These are phyloP conservation scores for Spinus olivaceus DNA, from an alignment of 2,797 vertebrate genomes.

Conservation along the genomic window DNA sequence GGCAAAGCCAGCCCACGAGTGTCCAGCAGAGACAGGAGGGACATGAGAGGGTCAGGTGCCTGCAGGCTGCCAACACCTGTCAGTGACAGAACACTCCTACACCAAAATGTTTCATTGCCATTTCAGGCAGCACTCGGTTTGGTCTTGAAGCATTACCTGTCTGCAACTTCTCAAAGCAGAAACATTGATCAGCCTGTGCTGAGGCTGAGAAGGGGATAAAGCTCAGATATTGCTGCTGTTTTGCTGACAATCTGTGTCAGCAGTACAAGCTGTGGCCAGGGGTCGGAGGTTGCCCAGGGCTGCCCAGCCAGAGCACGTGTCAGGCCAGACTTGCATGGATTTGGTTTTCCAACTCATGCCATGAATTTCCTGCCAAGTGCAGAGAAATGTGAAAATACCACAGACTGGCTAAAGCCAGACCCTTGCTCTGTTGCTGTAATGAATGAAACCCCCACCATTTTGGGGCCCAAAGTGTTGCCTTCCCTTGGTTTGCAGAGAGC, in stretches of 20 bases:
- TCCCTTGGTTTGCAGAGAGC: background rate
- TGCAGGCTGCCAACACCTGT: background rate
- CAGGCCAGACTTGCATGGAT: accelerated
- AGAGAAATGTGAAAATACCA: background rate
- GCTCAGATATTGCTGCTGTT: background rate
- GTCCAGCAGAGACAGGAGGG: background rate
- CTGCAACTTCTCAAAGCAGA: background rate
- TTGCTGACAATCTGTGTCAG: background rate
- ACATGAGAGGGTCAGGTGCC: background rate
- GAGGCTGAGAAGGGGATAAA: background rate
- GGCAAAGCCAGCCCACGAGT: background rate
- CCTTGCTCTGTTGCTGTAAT: accelerated
- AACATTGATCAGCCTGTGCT: accelerated
- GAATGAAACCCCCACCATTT: accelerated
- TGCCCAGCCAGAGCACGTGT: background rate
- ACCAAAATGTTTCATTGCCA: background rate
- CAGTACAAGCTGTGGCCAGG: background rate
- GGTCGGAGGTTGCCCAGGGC: background rate
- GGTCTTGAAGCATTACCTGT: accelerated
- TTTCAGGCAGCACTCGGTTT: background rate
- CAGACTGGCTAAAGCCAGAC: accelerated
- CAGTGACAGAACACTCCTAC: background rate
- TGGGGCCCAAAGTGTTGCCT: background rate
- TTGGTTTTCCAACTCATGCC: background rate
- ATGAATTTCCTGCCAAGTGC: background rate